Base-by-base conservation (phyloP, 2,888 invertebrate species). In the Tolmerus cingulatus region DNA sequence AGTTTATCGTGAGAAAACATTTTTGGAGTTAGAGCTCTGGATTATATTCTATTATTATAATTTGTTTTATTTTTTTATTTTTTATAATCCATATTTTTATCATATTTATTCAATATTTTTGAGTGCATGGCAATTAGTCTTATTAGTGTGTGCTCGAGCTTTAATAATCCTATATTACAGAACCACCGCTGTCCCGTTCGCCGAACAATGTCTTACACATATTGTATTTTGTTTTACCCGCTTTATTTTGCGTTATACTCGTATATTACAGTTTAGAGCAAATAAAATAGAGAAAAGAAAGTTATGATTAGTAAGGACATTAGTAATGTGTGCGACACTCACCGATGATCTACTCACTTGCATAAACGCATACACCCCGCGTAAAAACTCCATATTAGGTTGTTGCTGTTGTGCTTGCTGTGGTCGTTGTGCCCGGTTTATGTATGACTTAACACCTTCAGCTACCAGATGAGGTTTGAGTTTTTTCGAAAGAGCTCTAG, bases 271-370 rank as follows among this genome's bases (percentile, higher is more conserved):
- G 77, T 76, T 76, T 51, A 78, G 89, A 90, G 90, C 90, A 90
- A 90, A 90, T 89, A 90, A 90, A 90, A 87, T 89, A 90, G 90
- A 91, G 90, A 91, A 90, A 90, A 90, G 90, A 92, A 91, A 91
- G 90, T 91, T 91, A 92, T 92, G 92, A 92, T 93, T 92, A 92
- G 92, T 92, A 92, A 90, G 90, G 89, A 91, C 91, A 91, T 92
- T 92, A 91, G 91, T 91, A 91, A 91, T 85, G 77, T 90, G 91
- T 90, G 19, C 90, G 92, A 93, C 92, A 93, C 93, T 93, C 92
- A 93, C 93, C 93, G 93, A 93, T 92, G 93, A 93, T 93, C 93
- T 93, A 93, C 93, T 93, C 92, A 93, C 93, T 93, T 93, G 93
- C 93, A 93, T 93, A 92, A 93, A 93, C 91, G 93, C 93, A 93